Base-by-base conservation (phyloP, 2,797 vertebrate species). In the Lophius americanus region DNA sequence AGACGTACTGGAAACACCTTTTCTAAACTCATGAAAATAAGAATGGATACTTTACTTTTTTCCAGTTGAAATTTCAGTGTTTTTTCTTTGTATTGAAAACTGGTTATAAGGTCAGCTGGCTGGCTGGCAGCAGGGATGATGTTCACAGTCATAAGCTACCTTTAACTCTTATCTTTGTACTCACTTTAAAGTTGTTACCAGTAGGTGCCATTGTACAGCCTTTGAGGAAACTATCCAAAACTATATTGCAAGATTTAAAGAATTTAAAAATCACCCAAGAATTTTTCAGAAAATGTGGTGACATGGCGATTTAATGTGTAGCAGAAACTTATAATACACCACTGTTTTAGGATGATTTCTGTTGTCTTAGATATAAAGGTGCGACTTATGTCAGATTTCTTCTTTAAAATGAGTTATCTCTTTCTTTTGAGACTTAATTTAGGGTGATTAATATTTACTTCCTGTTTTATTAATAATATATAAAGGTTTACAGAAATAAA, bases 341-440 rank as follows among this genome's bases (percentile, higher is more conserved):
- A n/a, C 9, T 51, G 53, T 33, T 73, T 59, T 47, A n/a, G 36
- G 66, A 67, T 60, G 32, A 58, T 65, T 74, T 81, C 60, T 68
- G 59, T 73, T 60, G 35, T 74, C 7, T 60, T 74, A 68, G 58
- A 59, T 66, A 50, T 66, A 44, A 68, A 65, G 23, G n/a, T 54
- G 42, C 73, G 42, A 5, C 4, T 41, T 43, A 6, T 44, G 14
- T 65, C 36, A 64, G 33, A 63, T 66, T 58, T 39, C 42, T 36
- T 35, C 52, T 53, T 51, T 43, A 5, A 44, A 66, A 46, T 50
- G 4, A 58, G 38, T 23, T 23, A 23, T 23, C 23, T 23, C 23
- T 23, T 23, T 55, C 46, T 35, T 48, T 63, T 60, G 35, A 51
- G 33, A 54, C 53, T 42, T 8, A n/a, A 56, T 37, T 46, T 56